phyloP scores from a whole-genome alignment of 2,113 vertebrate genomes.

The zebrafish (Danio rerio) region DNA sequence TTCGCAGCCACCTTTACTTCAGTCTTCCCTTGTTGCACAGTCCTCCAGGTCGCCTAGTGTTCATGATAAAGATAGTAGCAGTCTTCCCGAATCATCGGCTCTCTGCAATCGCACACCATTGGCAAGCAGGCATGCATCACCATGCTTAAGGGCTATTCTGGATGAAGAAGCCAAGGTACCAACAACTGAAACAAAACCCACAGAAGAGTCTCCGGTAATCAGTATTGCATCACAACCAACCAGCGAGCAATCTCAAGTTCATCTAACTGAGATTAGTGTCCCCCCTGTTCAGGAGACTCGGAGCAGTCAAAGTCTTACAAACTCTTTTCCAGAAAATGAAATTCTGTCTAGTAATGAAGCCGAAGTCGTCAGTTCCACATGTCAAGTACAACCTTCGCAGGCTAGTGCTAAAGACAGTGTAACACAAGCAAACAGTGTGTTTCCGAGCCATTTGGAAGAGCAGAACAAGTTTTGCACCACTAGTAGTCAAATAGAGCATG shows the following conservation, averaged over 20 bases:
- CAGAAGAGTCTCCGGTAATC: slow-evolving; percentile 77
- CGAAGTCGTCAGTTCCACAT: slow-evolving; percentile 71
- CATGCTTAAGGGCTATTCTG: slow-evolving; percentile 85
- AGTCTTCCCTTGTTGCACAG: slow-evolving; percentile 84
- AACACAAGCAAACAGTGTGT: slow-evolving; percentile 63
- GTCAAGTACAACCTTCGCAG: slow-evolving; percentile 69
- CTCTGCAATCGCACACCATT: slow-evolving; percentile 77
- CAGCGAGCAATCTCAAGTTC: slow-evolving; percentile 74
- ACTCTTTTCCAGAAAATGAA: slow-evolving; percentile 76
- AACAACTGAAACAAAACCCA: slow-evolving; percentile 76
- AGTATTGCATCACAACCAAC: slow-evolving; percentile 70
- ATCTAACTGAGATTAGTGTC: slow-evolving; percentile 69
- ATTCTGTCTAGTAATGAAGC: slow-evolving; percentile 47
- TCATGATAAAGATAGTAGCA: slow-evolving; percentile 84
- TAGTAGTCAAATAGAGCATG: slow-evolving; percentile 55
- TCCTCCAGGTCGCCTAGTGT: slow-evolving; percentile 88
- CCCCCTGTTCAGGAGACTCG: slow-evolving; percentile 70
- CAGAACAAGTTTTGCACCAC: slow-evolving; percentile 48
- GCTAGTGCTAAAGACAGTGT: slow-evolving; percentile 60
- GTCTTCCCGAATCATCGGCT: slow-evolving; percentile 76
- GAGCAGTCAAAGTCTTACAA: slow-evolving; percentile 54
- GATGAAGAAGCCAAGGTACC: slow-evolving; percentile 85
- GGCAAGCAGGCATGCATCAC: slow-evolving; percentile 76
- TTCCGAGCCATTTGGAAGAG: slow-evolving; percentile 54
- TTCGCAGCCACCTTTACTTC: slow-evolving; percentile 90